Evolutionary conservation across 2,113 vertebrate species (phyloP), one percentile per base, ranked within the genome.

Genomic region (Rhinolophus ferrumequinum): DNA sequence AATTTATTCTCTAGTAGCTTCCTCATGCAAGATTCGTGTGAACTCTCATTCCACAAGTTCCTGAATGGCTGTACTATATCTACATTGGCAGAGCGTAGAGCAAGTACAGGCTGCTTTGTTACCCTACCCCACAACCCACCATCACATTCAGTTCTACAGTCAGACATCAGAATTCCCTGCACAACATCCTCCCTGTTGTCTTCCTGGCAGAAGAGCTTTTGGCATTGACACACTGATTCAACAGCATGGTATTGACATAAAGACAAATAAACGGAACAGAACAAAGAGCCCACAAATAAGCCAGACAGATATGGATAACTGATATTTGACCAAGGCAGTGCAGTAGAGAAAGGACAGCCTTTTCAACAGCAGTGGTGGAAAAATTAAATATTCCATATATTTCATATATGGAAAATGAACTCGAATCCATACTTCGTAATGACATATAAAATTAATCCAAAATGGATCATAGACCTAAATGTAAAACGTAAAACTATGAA

Each of bases 371-470:
- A 83, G 21, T 81, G 21, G 47, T 88, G 9, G 38, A 24, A 41
- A 41, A 41, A 41, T 41, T 41, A 41, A 41, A 41, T 41, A 79
- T 33, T 21, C 15, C n/a, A n/a, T n/a, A n/a, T n/a, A n/a, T n/a
- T n/a, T n/a, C n/a, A n/a, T n/a, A 33, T 22, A 79, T 33, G 50
- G 66, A 41, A 95, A 82, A 87, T 82, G 60, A 95, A 93, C 73
- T 44, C 70, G 75, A 76, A 76, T 86, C 26, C 38, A 56, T n/a
- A 86, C 35, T 1, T 75, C 33, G 67, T 44, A 87, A 64, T 11
- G 50, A 93, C 21, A 88, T 44, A 52, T 3, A 58, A 94, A 69
- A 69, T 92, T 72, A 76, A 90, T 19, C 82, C 60, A 77, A 87
- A 92, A 82, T 26, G 26, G 44, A 69, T 47, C 66, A 72, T 0